A percentile compares a stretch with the other conserved stretches of the same genome.
These are phyloP conservation scores for Cynopterus brachyotis DNA, from an alignment of 2,113 vertebrate genomes.

Conservation along the genomic window DNA sequence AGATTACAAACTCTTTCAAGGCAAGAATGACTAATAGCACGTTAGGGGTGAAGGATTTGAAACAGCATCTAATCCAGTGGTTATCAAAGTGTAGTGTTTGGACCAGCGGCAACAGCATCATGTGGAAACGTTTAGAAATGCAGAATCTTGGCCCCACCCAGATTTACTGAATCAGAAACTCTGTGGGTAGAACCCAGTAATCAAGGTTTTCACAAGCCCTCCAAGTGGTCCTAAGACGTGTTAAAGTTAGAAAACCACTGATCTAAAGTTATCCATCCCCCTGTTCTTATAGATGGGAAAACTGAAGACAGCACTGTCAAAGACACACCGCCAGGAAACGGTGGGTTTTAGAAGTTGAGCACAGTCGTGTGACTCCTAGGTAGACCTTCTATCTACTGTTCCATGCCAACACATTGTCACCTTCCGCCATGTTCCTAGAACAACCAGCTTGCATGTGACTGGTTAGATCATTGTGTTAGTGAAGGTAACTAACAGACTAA, in stretches of 20 bases:
- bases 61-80: not conserved
- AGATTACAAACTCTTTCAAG: conserved; percentile 35
- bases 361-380: too few species aligned
- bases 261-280: not conserved
- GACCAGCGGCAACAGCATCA: not conserved
- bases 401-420: not conserved
- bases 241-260: not conserved
- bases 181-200: not conserved
- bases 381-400: not conserved
- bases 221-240: not conserved
- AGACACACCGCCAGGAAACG: not conserved
- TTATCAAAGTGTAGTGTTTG: not conserved
- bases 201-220: not conserved
- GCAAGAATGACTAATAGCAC: not conserved
- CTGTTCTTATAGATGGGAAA: not conserved
- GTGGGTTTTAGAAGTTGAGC: not conserved
- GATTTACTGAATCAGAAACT: not conserved
- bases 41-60: not conserved
- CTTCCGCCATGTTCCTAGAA: not conserved
- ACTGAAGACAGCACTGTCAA: not conserved
- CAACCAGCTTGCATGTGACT: not conserved
- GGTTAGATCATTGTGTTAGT: not conserved
- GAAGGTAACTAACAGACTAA: not conserved
- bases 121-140: not conserved
- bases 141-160: not conserved